phyloP scores from a whole-genome alignment of 1,140 invertebrate genomes.

The Caenorhabditis tropicalis region DNA sequence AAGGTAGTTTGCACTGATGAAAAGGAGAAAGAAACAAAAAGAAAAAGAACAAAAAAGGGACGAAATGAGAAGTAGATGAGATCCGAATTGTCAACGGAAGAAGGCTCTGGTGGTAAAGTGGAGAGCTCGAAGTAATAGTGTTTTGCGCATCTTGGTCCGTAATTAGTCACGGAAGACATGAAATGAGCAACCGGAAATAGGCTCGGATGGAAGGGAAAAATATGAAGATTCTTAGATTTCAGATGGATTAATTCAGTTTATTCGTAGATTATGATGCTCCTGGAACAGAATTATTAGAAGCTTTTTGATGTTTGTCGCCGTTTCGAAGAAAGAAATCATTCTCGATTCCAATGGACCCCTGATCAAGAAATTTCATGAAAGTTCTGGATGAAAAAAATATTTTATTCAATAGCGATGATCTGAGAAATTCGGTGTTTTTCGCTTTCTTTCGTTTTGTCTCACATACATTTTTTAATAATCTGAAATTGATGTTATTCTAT shows the following conservation, averaged over 20 bases:
- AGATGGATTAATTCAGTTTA: background rate
- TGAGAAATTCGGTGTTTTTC: no score
- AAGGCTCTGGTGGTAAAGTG: conserved; percentile 2
- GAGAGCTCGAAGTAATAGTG: conserved; percentile 15
- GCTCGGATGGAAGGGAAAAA: background rate
- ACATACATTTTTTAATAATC: no score
- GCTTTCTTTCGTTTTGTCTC: no score
- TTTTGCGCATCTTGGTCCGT: conserved; percentile 19
- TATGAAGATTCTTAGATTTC: conserved; percentile 9
- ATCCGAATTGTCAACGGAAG: background rate
- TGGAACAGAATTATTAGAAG: background rate
- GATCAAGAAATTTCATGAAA: no score
- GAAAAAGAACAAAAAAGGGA: background rate
- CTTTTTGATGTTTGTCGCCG: no score
- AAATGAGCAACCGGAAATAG: conserved; percentile 12
- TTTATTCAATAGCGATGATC: no score
- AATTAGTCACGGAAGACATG: conserved; percentile 39
- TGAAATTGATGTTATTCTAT: no score
- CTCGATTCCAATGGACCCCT: no score
- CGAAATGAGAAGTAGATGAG: background rate
- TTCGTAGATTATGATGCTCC: background rate
- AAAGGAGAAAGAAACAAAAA: background rate
- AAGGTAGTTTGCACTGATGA: background rate
- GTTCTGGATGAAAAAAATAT: no score
- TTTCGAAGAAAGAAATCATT: no score